Base-by-base conservation (phyloP, 2,113 vertebrate species). In the Menidia beryllina region DNA sequence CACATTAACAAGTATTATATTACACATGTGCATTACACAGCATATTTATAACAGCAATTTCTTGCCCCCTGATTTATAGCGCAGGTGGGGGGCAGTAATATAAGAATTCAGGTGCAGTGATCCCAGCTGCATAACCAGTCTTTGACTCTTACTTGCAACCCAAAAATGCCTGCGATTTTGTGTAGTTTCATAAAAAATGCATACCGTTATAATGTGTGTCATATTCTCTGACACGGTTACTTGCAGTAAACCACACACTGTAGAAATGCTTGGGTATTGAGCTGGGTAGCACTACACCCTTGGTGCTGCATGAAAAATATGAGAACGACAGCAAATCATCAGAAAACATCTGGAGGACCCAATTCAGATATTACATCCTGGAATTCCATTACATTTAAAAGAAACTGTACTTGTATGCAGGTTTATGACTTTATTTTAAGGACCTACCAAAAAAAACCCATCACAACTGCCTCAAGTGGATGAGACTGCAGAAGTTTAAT, bases 141-240 rank as follows among this genome's bases (percentile, higher is more conserved):
- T 43, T 51, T 7, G 0, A 55, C 64, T 74, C 69, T 36, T 10
- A 23, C 67, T 75, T 49, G 36, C 34, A 75, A 75, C 21, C 38
- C 24, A 26, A 39, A 56, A 55, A 51, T 24, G 20, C 78, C 64
- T 56, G 52, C 56, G 70, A 55, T 52, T 76, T 57, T 69, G 24
- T 49, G 50, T 63, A 39, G 55, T 86, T 71, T 59, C 73, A 77
- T 84, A 72, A 77, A 84, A 86, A 82, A 84, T 86, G 75, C 79
- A 81, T 71, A 65, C 54, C 55, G 64, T 66, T 38, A 60, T 62
- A 80, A 52, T 48, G 30, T 19, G 49, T 49, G 23, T 23, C 70
- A 43, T 47, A 50, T 68, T 77, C 47, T 74, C 39, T 72, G 58
- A 72, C 66, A 77, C 53, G 58, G 70, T 8, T 34, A 34, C 30